phyloP scores from a whole-genome alignment of 1,140 invertebrate genomes.

The Dendroctonus ponderosae region DNA sequence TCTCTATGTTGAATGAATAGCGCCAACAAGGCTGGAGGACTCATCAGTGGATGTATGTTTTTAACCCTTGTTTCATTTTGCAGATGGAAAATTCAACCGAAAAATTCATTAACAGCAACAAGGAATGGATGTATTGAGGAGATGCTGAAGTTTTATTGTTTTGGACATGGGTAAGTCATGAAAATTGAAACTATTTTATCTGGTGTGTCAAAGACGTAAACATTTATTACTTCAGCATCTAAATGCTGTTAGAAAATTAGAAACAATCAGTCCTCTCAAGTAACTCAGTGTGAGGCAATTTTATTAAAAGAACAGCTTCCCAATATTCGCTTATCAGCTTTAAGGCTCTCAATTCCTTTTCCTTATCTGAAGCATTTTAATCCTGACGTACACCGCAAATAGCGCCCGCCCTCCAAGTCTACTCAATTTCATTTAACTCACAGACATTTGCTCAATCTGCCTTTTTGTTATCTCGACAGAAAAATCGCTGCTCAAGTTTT shows the following conservation, averaged over 20 bases:
- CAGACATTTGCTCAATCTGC: slow-evolving; percentile 36
- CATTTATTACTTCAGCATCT: neutral
- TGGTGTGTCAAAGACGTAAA: too few relatives aligned
- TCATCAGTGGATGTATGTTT: too few relatives aligned
- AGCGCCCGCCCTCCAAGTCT: slow-evolving; percentile 24
- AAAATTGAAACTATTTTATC: too few relatives aligned
- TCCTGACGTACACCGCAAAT: slow-evolving; percentile 33
- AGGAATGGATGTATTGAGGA: too few relatives aligned
- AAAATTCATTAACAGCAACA: too few relatives aligned
- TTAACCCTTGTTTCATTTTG: too few relatives aligned
- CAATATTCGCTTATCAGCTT: slow-evolving; percentile 16
- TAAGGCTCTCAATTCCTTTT: slow-evolving; percentile 11
- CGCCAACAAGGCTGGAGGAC: too few relatives aligned
- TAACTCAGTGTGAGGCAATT: slow-evolving; percentile 6
- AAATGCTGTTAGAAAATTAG: neutral
- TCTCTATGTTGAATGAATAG: too few relatives aligned
- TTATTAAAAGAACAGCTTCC: slow-evolving; percentile 16
- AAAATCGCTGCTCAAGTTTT: slow-evolving; percentile 32
- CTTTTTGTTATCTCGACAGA: slow-evolving; percentile 35
- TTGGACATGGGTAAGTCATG: too few relatives aligned
- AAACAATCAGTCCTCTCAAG: neutral
- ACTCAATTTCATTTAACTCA: slow-evolving; percentile 33
- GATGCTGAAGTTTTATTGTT: too few relatives aligned
- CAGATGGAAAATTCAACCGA: too few relatives aligned
- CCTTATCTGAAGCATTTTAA: slow-evolving; percentile 30